Percentiles rank a stretch among this genome's conserved stretches.
phyloP scores from a whole-genome alignment of 2,888 invertebrate genomes.

The Apantesis nais region DNA sequence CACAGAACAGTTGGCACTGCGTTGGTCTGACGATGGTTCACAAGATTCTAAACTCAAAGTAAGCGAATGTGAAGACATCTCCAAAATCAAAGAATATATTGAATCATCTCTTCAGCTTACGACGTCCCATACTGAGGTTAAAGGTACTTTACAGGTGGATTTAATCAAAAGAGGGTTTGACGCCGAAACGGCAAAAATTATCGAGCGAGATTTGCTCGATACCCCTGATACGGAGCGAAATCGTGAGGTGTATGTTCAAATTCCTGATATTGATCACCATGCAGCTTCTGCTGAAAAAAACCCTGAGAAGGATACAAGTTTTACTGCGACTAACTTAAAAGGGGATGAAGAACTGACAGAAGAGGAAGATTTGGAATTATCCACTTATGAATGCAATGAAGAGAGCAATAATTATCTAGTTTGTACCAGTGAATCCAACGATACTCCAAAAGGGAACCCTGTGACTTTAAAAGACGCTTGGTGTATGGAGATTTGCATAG shows the following conservation, averaged over 20 bases:
- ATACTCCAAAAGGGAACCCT: slow-evolving; percentile 43
- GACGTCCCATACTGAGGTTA: slow-evolving; percentile 35
- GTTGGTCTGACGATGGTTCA: slow-evolving; percentile 78
- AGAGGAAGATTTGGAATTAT: slow-evolving; percentile 68
- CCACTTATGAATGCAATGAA: slow-evolving; percentile 68
- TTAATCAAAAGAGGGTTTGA: slow-evolving; percentile 78
- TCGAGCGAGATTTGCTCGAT: slow-evolving; percentile 77
- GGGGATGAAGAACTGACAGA: slow-evolving; percentile 54
- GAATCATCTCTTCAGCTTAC: slow-evolving; percentile 53
- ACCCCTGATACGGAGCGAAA: slow-evolving; percentile 46
- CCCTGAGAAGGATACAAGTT: slow-evolving; percentile 42
- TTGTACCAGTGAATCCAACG: slow-evolving; percentile 59
- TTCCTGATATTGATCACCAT: slow-evolving; percentile 37
- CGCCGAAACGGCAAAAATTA: slow-evolving; percentile 75
- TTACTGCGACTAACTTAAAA: slow-evolving; percentile 50
- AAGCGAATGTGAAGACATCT: slow-evolving; percentile 70
- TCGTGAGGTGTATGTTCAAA: slow-evolving; percentile 23
- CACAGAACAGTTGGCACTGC: slow-evolving; percentile 65
- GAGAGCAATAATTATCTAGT: slow-evolving; percentile 65
- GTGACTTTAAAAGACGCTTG: slow-evolving; percentile 73
- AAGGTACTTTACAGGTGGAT: slow-evolving; percentile 67
- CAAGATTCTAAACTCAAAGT: slow-evolving; percentile 64
- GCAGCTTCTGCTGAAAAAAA: slow-evolving; percentile 43
- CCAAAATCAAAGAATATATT: slow-evolving; percentile 75
- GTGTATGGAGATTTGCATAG: slow-evolving; percentile 76